phyloP scores from a whole-genome alignment of 2,888 invertebrate genomes.

The Latheticus oryzae region DNA sequence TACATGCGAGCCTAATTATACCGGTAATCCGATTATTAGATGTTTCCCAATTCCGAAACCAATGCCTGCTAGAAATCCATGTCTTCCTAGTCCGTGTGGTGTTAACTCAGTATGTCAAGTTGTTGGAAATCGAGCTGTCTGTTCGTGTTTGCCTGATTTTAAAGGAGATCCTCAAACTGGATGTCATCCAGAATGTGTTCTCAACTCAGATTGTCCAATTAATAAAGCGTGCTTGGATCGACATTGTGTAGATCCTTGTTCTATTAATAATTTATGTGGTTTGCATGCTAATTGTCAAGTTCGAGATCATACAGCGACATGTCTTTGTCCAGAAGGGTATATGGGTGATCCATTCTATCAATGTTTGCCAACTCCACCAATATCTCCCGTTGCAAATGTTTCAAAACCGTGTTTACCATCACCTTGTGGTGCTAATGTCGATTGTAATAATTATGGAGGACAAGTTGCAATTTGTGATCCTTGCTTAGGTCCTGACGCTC shows the following conservation, averaged over 20 bases:
- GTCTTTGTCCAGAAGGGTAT: slow-evolving; percentile 80
- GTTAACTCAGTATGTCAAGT: slow-evolving; percentile 82
- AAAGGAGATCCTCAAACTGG: slow-evolving; percentile 83
- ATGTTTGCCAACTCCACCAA: slow-evolving; percentile 70
- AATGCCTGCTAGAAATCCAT: slow-evolving; percentile 73
- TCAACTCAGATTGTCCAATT: slow-evolving; percentile 83
- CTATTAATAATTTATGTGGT: slow-evolving; percentile 78
- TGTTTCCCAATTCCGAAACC: slow-evolving; percentile 73
- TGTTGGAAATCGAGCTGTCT: slow-evolving; percentile 76
- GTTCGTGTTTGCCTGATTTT: slow-evolving; percentile 81
- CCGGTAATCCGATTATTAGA: slow-evolving; percentile 82
- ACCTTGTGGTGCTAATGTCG: slow-evolving; percentile 77
- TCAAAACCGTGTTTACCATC: slow-evolving; percentile 81
- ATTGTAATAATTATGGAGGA: slow-evolving; percentile 78
- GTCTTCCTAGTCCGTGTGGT: slow-evolving; percentile 82
- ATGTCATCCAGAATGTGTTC: slow-evolving; percentile 83
- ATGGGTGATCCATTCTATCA: slow-evolving; percentile 85
- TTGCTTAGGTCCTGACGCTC: slow-evolving; percentile 77
- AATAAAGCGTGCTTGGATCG: slow-evolving; percentile 81
- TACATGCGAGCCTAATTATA: slow-evolving; percentile 76
- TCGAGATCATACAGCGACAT: slow-evolving; percentile 85
- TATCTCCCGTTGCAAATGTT: slow-evolving; percentile 67
- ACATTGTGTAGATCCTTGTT: slow-evolving; percentile 81
- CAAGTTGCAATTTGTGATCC: slow-evolving; percentile 83
- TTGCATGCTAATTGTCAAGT: slow-evolving; percentile 83